A percentile compares a stretch with the other conserved stretches of the same genome.
These are phyloP conservation scores for Oeneis ivallda DNA, from an alignment of 2,888 invertebrate genomes.

Conservation along the genomic window DNA sequence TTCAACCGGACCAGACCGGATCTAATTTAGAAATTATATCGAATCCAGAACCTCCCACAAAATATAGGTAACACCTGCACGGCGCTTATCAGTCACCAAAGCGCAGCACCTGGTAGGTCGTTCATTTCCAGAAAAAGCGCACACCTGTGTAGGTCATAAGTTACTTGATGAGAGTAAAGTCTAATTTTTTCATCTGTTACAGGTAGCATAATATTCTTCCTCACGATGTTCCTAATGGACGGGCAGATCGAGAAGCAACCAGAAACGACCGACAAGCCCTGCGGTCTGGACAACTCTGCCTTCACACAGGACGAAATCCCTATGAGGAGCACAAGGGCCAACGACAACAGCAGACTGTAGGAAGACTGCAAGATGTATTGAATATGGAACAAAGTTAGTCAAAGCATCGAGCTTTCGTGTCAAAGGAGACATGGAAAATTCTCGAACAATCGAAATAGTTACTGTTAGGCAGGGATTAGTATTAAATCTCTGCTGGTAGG, in stretches of 20 bases:
- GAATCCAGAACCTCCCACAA: too few relatives aligned
- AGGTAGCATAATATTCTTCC: constrained; percentile 91
- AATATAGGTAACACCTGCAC: too few relatives aligned
- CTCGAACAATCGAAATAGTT: neutral
- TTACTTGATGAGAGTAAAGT: neutral
- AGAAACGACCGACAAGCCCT: constrained; percentile 20
- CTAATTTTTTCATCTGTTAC: constrained; percentile 33
- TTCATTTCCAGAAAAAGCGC: neutral
- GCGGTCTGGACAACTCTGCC: constrained; percentile 33
- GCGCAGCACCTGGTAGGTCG: too few relatives aligned
- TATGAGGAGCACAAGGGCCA: constrained; percentile 23
- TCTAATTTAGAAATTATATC: too few relatives aligned
- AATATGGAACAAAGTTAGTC: constrained; percentile 15
- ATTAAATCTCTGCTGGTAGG: too few relatives aligned
- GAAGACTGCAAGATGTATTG: neutral
- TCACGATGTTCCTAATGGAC: constrained; percentile 91
- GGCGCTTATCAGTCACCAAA: too few relatives aligned
- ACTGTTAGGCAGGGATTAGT: too few relatives aligned
- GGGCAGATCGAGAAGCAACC: constrained; percentile 58
- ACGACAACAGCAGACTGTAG: constrained; percentile 39
- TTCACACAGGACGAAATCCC: constrained; percentile 30
- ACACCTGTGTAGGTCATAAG: too few relatives aligned
- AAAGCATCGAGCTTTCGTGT: neutral
- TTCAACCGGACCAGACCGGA: too few relatives aligned
- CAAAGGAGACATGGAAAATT: neutral